Evolutionary conservation across 2,797 vertebrate species (phyloP).

Genomic region (Heteromormyrus szaboi): DNA sequence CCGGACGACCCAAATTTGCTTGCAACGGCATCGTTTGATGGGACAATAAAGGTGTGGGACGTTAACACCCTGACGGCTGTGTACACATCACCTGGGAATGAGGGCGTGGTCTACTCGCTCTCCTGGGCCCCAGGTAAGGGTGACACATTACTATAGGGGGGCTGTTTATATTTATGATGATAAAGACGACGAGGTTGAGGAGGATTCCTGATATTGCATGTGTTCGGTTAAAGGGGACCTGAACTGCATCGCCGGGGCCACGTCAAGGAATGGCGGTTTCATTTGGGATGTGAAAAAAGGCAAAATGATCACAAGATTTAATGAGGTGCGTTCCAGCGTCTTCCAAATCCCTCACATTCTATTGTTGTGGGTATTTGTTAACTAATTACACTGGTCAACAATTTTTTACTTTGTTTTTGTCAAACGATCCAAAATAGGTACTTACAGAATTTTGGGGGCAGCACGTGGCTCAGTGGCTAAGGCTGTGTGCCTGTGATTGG

Average conservation of each 20-base stretch:
- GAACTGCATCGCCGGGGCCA: constrained; percentile 91
- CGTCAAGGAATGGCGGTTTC: constrained; percentile 87
- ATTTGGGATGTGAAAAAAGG: constrained; percentile 93
- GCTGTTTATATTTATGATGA: not conserved
- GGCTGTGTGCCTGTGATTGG: not conserved
- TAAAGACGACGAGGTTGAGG: not conserved
- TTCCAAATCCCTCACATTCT: not conserved
- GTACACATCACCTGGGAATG: constrained; percentile 91
- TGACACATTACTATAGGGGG: not conserved
- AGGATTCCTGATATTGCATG: not conserved
- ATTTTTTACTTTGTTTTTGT: not conserved
- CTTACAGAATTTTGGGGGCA: not conserved
- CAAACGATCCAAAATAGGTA: not conserved
- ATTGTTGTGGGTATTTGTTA: not conserved
- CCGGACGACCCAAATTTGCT: constrained; percentile 89
- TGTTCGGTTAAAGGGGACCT: constrained; percentile 70
- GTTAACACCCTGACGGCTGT: constrained; percentile 89
- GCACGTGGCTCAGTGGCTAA: not conserved
- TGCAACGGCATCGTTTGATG: constrained; percentile 95
- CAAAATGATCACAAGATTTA: constrained; percentile 89
- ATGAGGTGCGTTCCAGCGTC: constrained; percentile 65
- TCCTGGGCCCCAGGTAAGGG: constrained; percentile 93
- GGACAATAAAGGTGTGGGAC: constrained; percentile 98
- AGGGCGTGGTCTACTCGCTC: constrained; percentile 93
- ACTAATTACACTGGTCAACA: not conserved